phyloP scores from a whole-genome alignment of 2,888 invertebrate genomes.

The Amblyteles armatorius region DNA sequence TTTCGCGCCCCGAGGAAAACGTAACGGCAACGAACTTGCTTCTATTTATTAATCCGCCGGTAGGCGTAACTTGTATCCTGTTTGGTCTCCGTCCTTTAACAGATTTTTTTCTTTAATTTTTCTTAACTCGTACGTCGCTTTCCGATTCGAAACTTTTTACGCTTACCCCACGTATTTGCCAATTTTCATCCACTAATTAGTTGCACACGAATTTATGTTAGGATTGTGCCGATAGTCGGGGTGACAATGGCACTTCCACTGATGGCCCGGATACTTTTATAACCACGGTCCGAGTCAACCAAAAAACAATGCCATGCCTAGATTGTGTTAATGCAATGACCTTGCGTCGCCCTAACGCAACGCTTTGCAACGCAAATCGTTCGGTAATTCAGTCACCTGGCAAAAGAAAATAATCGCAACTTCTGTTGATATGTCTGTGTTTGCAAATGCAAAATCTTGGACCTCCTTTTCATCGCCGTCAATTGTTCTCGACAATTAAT shows the following conservation, averaged over 20 bases:
- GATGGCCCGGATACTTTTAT: constrained; percentile 71
- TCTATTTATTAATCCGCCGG: constrained; percentile 24
- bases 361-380: constrained; percentile 76
- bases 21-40: constrained; percentile 22
- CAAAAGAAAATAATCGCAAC: constrained; percentile 20
- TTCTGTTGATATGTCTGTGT: constrained; percentile 2
- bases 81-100: constrained; percentile 40
- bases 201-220: constrained; percentile 1
- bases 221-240: constrained; percentile 30
- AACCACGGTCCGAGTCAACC: constrained; percentile 63
- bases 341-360: constrained; percentile 68
- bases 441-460: not conserved
- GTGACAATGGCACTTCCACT: constrained; percentile 55
- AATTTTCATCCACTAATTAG: not conserved
- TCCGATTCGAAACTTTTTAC: not conserved
- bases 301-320: constrained; percentile 70
- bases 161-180: not conserved
- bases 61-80: constrained; percentile 3
- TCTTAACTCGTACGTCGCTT: not conserved
- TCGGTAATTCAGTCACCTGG: constrained; percentile 29
- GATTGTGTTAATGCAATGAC: constrained; percentile 75
- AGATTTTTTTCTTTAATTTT: constrained; percentile 9
- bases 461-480: not conserved
- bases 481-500: constrained; percentile 6
- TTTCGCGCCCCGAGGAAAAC: constrained; percentile 11